Evolutionary conservation across 1,140 invertebrate species (phyloP).

Genomic region (Euborellia annulipes): DNA sequence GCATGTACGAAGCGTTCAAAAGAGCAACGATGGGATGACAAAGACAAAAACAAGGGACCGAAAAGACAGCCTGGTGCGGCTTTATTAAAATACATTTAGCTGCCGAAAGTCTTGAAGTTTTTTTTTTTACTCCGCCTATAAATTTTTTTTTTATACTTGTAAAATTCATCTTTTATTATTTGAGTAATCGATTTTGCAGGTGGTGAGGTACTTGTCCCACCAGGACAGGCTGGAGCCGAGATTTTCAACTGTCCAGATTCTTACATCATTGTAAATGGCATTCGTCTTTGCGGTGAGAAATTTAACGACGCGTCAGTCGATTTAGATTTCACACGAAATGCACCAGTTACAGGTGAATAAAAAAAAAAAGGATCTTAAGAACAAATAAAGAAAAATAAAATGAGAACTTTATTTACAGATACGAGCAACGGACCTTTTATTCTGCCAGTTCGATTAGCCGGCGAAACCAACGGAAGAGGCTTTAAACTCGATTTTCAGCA

Average conservation of each 20-base stretch:
- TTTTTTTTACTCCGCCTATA: not conserved
- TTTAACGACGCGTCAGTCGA: conserved; percentile 47
- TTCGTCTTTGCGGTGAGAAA: conserved; percentile 51
- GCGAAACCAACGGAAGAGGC: conserved; percentile 32
- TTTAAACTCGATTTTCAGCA: conserved; percentile 37
- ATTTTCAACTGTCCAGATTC: conserved; percentile 55
- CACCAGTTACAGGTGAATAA: conserved; percentile 41
- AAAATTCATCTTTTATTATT: no score
- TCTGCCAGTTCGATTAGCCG: conserved; percentile 33
- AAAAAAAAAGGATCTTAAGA: conserved; percentile 1
- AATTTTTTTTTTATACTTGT: not conserved
- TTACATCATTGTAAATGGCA: conserved; percentile 47
- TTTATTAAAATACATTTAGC: no score
- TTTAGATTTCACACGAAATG: conserved; percentile 43
- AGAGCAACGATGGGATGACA: no score
- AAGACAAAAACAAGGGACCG: no score
- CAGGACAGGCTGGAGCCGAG: conserved; percentile 50
- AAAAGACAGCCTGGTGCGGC: no score
- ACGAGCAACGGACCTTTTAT: conserved; percentile 35
- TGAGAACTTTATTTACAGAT: conserved; percentile 24
- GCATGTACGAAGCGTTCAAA: no score
- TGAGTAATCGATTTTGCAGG: no score
- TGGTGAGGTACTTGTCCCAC: conserved; percentile 37
- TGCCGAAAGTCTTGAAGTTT: no score
- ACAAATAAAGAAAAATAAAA: not conserved